These are phyloP conservation scores for Scomber japonicus DNA, from an alignment of 2,113 vertebrate genomes.

Conservation along the genomic window DNA sequence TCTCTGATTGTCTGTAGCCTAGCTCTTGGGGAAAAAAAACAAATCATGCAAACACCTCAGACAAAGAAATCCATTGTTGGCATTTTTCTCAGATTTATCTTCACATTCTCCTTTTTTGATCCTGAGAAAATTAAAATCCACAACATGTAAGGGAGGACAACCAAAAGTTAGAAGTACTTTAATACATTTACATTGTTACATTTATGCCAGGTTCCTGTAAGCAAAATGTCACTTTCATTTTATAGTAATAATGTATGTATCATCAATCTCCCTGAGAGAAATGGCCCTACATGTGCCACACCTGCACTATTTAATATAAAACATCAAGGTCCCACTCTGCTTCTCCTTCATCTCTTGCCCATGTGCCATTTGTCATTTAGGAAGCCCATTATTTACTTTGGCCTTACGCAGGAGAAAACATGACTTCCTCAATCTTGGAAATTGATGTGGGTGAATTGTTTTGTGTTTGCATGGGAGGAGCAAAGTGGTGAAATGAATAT, in stretches of 20 bases:
- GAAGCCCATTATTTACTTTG: slow-evolving; percentile 7
- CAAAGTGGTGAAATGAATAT: slow-evolving; percentile 13
- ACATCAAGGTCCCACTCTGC: background rate
- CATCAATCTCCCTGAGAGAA: background rate
- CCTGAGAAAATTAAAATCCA: too few species aligned
- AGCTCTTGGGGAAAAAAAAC: too few species aligned
- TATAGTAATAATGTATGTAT: slow-evolving; percentile 6
- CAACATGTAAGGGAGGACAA: background rate
- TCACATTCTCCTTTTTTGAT: too few species aligned
- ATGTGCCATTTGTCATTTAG: slow-evolving; percentile 20
- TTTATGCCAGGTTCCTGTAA: too few species aligned
- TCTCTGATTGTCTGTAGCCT: too few species aligned
- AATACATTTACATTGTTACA: background rate
- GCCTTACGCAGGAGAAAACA: background rate
- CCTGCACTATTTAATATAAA: background rate
- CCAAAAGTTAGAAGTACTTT: background rate
- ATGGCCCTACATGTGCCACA: too few species aligned
- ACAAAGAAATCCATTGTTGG: too few species aligned
- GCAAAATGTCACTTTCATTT: background rate
- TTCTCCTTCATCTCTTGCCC: slow-evolving; percentile 3
- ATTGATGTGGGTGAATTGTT: slow-evolving; percentile 17
- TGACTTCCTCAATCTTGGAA: background rate
- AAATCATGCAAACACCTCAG: too few species aligned
- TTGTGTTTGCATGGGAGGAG: background rate
- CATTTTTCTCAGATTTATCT: too few species aligned